Percentiles rank a stretch among this genome's conserved stretches.
Evolutionary conservation across 35 echinoderm and acorn worm species (phyloP).

Genomic region (Chiridota heheva): DNA sequence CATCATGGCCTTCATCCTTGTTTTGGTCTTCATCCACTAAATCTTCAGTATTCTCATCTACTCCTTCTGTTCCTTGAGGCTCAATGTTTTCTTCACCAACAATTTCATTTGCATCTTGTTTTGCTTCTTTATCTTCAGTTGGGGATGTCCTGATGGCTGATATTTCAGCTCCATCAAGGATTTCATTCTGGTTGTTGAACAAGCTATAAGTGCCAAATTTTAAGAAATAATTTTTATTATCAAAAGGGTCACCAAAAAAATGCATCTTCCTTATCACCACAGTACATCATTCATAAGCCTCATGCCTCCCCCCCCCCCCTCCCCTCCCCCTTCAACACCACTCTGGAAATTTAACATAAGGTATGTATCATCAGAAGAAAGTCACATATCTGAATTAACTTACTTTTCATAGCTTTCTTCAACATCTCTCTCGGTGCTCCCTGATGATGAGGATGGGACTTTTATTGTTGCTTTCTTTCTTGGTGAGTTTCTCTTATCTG

Average conservation of each 20-base stretch:
- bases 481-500: constrained; percentile 40
- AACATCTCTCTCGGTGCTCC: constrained; percentile 14
- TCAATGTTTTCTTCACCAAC: not conserved
- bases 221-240: no score
- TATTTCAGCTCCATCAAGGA: not conserved
- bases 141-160: no score
- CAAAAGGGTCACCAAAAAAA: no score
- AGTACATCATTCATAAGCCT: not conserved
- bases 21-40: constrained; percentile 14
- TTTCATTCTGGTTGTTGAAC: no score
- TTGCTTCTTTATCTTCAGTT: no score
- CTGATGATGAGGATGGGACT: constrained; percentile 35
- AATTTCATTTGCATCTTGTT: not conserved
- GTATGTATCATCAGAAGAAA: not conserved
- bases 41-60: constrained; percentile 15
- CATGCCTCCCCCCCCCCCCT: not conserved
- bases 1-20: constrained; percentile 17
- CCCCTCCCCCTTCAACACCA: not conserved
- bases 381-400: constrained; percentile 7
- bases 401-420: not conserved
- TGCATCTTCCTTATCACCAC: no score
- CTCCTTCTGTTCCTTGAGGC: not conserved
- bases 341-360: not conserved
- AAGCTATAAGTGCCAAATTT: no score
- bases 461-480: constrained; percentile 81